phyloP scores from a whole-genome alignment of 1,140 invertebrate genomes.

The Diorhabda sublineata region DNA sequence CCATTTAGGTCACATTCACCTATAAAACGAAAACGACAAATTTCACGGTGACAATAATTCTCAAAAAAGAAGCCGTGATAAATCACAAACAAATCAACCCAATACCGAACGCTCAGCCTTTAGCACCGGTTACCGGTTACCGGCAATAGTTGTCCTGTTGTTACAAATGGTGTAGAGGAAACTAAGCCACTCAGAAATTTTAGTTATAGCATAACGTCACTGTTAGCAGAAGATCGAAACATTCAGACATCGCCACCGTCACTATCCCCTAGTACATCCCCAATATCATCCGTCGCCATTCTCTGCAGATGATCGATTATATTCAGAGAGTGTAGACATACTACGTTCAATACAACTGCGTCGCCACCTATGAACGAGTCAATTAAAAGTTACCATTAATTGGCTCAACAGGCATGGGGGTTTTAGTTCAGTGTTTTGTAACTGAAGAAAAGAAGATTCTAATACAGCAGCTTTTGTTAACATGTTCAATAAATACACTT shows the following conservation, averaged over 20 bases:
- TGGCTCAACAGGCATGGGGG: too few relatives aligned
- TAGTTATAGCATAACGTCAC: slow-evolving; percentile 69
- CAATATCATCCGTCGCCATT: slow-evolving; percentile 33
- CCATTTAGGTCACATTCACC: too few relatives aligned
- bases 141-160: slow-evolving; percentile 33
- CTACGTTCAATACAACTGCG: slow-evolving; percentile 41
- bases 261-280: slow-evolving; percentile 34
- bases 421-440: too few relatives aligned
- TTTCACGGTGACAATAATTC: slow-evolving; percentile 27
- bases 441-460: too few relatives aligned
- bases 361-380: too few relatives aligned
- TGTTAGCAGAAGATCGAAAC: slow-evolving; percentile 54
- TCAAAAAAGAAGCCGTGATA: slow-evolving; percentile 38
- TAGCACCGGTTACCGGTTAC: slow-evolving; percentile 21
- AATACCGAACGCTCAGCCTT: slow-evolving; percentile 20
- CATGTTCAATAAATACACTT: too few relatives aligned
- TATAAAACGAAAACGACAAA: slow-evolving; percentile 50
- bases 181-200: slow-evolving; percentile 42
- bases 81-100: too few relatives aligned
- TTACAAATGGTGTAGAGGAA: slow-evolving; percentile 33
- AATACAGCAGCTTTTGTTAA: too few relatives aligned
- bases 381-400: too few relatives aligned
- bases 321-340: slow-evolving; percentile 44
- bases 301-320: slow-evolving; percentile 41
- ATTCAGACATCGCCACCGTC: slow-evolving; percentile 38